Conservation (phyloP, 2,888 invertebrate species). For the Drosophila robusta region DNA sequence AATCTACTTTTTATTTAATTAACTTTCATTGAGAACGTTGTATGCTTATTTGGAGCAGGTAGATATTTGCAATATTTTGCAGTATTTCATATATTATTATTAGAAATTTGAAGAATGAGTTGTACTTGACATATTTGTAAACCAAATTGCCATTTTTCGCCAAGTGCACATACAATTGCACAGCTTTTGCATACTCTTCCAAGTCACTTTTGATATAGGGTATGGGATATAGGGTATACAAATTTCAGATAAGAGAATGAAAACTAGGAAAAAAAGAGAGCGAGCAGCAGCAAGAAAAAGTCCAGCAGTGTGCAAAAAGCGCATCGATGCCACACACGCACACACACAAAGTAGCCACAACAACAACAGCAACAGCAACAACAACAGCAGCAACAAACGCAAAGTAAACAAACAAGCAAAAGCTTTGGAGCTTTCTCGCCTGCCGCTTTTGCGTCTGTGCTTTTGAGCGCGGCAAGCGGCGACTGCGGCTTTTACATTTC, state of each 20-base stretch:
- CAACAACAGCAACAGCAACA: slow-evolving; percentile 7
- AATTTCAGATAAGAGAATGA: slow-evolving; percentile 2
- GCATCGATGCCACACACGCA: slow-evolving; percentile 43
- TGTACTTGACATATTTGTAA: no score
- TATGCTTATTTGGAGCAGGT: no score
- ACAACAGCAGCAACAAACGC: no score
- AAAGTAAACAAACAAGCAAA: slow-evolving; percentile 41
- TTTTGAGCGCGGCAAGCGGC: slow-evolving; percentile 35
- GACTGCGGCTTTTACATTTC: slow-evolving; percentile 65
- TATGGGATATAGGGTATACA: neutral
- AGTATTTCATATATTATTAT: no score
- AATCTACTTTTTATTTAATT: no score
- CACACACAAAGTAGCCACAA: slow-evolving; percentile 9
- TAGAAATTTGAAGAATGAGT: no score
- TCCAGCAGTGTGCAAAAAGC: slow-evolving; percentile 69
- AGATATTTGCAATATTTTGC: no score
- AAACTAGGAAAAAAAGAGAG: slow-evolving; percentile 21
- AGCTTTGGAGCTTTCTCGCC: slow-evolving; percentile 62
- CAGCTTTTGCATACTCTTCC: no score
- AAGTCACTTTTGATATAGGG: no score
- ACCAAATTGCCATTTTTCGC: no score
- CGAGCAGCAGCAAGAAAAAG: slow-evolving; percentile 34
- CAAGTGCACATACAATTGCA: no score
- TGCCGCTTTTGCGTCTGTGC: slow-evolving; percentile 29
- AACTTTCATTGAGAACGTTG: no score